Percentiles rank a stretch among this genome's conserved stretches.
phyloP scores from a whole-genome alignment of 2,113 vertebrate genomes.

The Leptobrachium leishanense region DNA sequence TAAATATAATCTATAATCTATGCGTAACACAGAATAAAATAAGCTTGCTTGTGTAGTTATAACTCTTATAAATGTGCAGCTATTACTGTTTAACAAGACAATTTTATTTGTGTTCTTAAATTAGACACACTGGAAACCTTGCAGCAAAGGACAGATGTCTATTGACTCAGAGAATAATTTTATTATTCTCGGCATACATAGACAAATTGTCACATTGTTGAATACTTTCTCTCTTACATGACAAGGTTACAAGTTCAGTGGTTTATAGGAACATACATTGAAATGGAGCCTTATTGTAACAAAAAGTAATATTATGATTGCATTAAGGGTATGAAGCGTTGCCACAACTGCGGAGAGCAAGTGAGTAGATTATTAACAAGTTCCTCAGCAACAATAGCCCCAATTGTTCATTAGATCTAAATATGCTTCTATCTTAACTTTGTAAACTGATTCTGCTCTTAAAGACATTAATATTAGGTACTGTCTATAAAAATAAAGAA shows the following conservation, averaged over 20 bases:
- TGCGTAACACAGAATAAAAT: neutral
- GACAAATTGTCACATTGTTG: slow-evolving; percentile 11
- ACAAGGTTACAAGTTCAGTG: slow-evolving; percentile 32
- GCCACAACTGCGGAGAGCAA: too few species aligned
- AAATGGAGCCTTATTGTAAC: neutral
- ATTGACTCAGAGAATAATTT: neutral
- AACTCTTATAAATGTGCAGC: neutral
- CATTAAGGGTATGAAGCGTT: neutral
- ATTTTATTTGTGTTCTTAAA: neutral
- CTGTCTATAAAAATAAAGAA: too few species aligned
- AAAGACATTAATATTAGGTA: too few species aligned
- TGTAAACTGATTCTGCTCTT: too few species aligned
- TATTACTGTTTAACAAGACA: neutral
- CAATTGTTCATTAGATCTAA: too few species aligned
- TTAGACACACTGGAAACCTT: neutral
- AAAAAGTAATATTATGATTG: neutral
- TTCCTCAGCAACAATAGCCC: too few species aligned
- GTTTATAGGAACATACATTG: neutral
- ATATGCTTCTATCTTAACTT: too few species aligned
- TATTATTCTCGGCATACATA: slow-evolving; percentile 15
- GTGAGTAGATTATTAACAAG: too few species aligned
- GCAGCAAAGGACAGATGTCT: slow-evolving; percentile 5
- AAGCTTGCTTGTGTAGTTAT: neutral
- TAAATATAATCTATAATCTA: neutral
- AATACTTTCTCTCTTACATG: slow-evolving; percentile 7